These are phyloP conservation scores for Malurus elegans DNA, from an alignment of 2,113 vertebrate genomes.

Conservation along the genomic window DNA sequence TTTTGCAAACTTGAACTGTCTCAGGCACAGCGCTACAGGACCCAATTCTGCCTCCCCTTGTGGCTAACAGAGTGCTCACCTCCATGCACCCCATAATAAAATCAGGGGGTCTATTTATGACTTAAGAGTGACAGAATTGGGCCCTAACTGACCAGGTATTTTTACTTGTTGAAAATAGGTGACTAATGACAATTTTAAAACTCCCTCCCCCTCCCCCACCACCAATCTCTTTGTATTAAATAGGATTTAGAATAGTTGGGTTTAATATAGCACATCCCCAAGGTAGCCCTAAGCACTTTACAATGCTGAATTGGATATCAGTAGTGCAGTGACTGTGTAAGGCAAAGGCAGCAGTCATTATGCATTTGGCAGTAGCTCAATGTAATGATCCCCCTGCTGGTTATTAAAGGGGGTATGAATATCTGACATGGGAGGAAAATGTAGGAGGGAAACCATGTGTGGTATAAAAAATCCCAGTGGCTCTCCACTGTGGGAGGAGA, in stretches of 20 bases:
- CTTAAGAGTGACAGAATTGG: not conserved
- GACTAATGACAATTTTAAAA: conserved; percentile 48
- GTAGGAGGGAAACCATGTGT: conserved; percentile 59
- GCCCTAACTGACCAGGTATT: conserved; percentile 30
- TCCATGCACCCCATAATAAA: not conserved
- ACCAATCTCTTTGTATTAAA: conserved; percentile 65
- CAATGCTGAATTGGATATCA: conserved; percentile 68
- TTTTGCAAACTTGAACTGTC: conserved; percentile 38
- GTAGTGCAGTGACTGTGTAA: conserved; percentile 34
- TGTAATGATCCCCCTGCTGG: conserved; percentile 66
- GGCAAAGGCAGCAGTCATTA: conserved; percentile 63
- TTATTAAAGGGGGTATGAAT: conserved; percentile 66
- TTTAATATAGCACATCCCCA: conserved; percentile 65
- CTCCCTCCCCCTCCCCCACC: not conserved
- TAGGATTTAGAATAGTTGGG: conserved; percentile 69
- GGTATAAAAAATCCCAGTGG: conserved; percentile 29
- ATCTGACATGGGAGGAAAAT: conserved; percentile 61
- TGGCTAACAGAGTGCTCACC: not conserved
- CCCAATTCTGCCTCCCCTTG: not conserved
- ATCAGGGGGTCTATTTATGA: not conserved
- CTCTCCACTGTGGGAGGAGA: conserved; percentile 31
- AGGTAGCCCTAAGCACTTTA: conserved; percentile 73
- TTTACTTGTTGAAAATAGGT: conserved; percentile 53
- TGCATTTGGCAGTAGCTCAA: conserved; percentile 70
- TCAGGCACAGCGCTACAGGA: not conserved